Base-by-base conservation (phyloP, 2,113 vertebrate genomes). In the Clarias batrachus region DNA sequence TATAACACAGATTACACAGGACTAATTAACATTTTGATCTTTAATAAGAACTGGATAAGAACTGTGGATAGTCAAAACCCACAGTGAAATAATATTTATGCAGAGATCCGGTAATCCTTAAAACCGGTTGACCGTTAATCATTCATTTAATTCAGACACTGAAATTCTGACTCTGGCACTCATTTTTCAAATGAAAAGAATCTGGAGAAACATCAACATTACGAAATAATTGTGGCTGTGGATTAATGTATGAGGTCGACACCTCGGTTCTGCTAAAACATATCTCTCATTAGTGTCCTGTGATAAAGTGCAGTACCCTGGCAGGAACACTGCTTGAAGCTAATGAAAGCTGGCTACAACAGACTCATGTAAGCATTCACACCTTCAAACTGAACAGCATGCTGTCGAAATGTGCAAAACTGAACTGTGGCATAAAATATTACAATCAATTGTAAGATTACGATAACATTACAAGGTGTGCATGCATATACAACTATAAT, bases 111-210 rank as follows among this genome's bases (percentile, higher is more conserved):
- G 41, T 76, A 25, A 76, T 76, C 13, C 73, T 41, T 52, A 12
- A 76, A 76, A 30, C 74, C 11, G n/a, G 16, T 33, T 11, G 6
- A 21, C 33, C 78, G 23, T 81, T 81, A 88, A 70, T 89, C 86
- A 91, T 92, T 91, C 91, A 62, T 37, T 60, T 8, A 48, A 23
- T 62, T 60, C 7, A 54, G 48, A 81, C 59, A 81, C 48, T 62
- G 30, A 48, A 78, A 33, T 25, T 78, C 48, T 25, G 90, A 92
- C 93, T 92, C 86, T 88, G 81, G 93, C 93, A 93, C 90, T 92
- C 91, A 93, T 94, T 86, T 92, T 93, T 86, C 91, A 88, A 94
- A 92, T 92, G 89, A 91, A 94, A 93, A 89, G 90, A 93, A 92
- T 89, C 78, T 52, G 57, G 73, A 91, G 89, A 92, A 94, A 93